Evolutionary conservation across 2,888 invertebrate genomes (phyloP).

Genomic region (Adelognathus sp.): DNA sequence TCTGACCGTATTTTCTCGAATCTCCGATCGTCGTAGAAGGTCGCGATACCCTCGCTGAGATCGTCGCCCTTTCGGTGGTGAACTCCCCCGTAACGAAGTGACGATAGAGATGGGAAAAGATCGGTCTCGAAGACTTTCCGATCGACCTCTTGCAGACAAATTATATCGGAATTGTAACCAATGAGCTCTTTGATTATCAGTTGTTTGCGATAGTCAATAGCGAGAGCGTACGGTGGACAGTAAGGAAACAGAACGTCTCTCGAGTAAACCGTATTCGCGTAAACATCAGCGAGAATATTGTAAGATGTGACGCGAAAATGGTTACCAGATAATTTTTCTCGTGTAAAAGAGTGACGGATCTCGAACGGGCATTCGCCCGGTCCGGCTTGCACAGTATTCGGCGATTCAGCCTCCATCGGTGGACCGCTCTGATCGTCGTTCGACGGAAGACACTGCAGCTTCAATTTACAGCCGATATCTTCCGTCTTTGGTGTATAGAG

Average conservation of each 20-base stretch:
- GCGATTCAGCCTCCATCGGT: conserved; percentile 84
- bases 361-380: conserved; percentile 93
- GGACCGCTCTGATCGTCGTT: conserved; percentile 84
- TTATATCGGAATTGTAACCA: conserved; percentile 94
- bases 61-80: conserved; percentile 88
- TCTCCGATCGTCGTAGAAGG: conserved; percentile 87
- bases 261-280: conserved; percentile 92
- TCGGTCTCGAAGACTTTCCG: conserved; percentile 87
- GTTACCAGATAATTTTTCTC: conserved; percentile 82
- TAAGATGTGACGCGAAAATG: conserved; percentile 92
- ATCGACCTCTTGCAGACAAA: conserved; percentile 97
- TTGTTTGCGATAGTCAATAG: conserved; percentile 93
- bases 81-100: conserved; percentile 83
- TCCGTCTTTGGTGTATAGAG: conserved; percentile 84
- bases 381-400: conserved; percentile 86
- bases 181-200: conserved; percentile 91
- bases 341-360: conserved; percentile 88
- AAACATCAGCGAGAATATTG: conserved; percentile 95
- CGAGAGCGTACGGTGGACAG: conserved; percentile 91
- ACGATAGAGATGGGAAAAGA: conserved; percentile 84
- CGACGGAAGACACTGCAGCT: conserved; percentile 84
- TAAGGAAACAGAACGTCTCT: conserved; percentile 90
- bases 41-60: conserved; percentile 91
- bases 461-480: conserved; percentile 87
- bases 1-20: conserved; percentile 86